Base-by-base conservation (phyloP, 2,113 vertebrate species). In the Ahaetulla prasina region DNA sequence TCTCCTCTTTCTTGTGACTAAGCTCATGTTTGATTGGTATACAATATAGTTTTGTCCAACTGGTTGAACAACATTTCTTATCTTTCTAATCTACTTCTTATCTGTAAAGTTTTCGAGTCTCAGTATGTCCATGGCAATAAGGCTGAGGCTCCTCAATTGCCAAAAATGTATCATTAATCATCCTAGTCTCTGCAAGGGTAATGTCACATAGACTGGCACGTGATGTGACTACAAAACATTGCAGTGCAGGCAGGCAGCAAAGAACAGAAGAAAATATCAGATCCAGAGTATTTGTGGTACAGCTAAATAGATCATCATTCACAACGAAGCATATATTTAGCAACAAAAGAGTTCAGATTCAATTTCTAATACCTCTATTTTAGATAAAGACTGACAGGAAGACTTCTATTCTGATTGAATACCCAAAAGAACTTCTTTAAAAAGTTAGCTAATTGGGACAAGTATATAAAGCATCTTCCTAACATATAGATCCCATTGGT, bases 81-180 rank as follows among this genome's bases (percentile, higher is more conserved):
- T 92, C 92, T 96, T 93, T 94, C 91, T 92, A 89, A 92, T 96
- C 93, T 95, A 93, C 86, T 57, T 94, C 92, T 96, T 96, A 95
- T 96, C 93, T 95, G 0, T 1, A 94, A 80, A 68, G 1, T 86
- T 88, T 85, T 50, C 55, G 94, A 93, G 85, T 93, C 84, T 91
- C 49, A 94, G 74, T 96, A 14, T 27, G 47, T 74, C 55, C 89
- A 55, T 90, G 85, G 91, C 89, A 94, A 93, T 53, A 90, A 95
- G 63, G 49, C 60, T 93, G 80, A 89, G 90, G 87, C 0, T 0
- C 22, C 12, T 91, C 91, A 94, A 94, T 92, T 96, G 95, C 91
- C 92, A 60, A 89, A 89, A 86, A 92, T 90, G 54, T 89, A 47
- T 47, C 45, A 74, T 88, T 90, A 86, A 85, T 90, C 87, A 88